A percentile compares a stretch with the other conserved stretches of the same genome.
These are phyloP conservation scores for Amitus sp. DNA, from an alignment of 2,888 invertebrate genomes.

Conservation along the genomic window DNA sequence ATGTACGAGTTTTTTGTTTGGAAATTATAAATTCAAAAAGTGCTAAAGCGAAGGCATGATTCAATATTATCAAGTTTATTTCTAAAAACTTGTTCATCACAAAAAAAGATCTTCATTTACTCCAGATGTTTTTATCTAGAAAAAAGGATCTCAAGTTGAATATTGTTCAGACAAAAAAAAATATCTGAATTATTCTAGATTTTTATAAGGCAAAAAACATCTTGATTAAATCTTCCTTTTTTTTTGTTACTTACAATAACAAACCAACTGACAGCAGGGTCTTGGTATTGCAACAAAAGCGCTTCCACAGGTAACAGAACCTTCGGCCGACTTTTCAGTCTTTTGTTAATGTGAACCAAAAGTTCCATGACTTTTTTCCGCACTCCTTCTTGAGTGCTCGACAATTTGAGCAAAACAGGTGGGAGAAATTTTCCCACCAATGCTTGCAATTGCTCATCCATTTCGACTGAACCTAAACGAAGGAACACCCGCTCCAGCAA, in stretches of 20 bases:
- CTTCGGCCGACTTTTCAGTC: constrained; percentile 84
- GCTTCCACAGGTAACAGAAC: constrained; percentile 89
- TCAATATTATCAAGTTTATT: no score
- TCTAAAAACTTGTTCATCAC: no score
- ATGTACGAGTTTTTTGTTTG: no score
- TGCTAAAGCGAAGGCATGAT: no score
- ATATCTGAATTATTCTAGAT: no score
- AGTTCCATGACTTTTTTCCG: constrained; percentile 90
- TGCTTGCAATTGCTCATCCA: constrained; percentile 87
- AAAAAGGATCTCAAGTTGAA: no score
- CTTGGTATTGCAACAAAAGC: constrained; percentile 82
- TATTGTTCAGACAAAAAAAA: no score
- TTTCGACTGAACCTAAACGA: constrained; percentile 87
- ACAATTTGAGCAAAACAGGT: constrained; percentile 89
- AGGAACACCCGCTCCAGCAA: constrained; percentile 90
- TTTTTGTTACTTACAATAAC: constrained; percentile 75
- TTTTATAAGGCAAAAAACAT: no score
- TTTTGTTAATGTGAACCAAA: constrained; percentile 89
- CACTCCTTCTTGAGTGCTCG: constrained; percentile 87
- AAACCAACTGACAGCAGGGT: constrained; percentile 80
- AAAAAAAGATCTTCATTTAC: no score
- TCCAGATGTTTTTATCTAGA: no score
- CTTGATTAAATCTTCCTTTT: no score
- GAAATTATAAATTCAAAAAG: no score
- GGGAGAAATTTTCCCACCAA: constrained; percentile 84